A percentile compares a stretch with the other conserved stretches of the same genome.
Conservation (phyloP, 2,888 invertebrate species). For the Oxyscelio sp. region DNA sequence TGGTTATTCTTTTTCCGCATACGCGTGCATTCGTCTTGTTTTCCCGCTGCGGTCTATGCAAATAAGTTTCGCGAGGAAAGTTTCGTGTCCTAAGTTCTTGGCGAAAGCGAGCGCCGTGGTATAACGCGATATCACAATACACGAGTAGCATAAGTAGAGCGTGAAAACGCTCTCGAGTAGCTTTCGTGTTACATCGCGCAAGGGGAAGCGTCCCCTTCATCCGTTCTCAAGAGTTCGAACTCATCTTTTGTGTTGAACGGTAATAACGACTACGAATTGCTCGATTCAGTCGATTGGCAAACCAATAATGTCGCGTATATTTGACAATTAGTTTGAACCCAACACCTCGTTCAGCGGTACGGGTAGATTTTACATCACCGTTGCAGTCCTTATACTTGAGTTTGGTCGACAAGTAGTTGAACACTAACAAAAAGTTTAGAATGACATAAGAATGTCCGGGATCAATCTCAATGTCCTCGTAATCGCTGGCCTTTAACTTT, state of each 20-base stretch:
- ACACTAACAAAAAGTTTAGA: not conserved
- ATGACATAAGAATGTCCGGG: not conserved
- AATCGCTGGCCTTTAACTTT: not conserved
- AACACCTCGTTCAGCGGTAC: not conserved
- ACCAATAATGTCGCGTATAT: slow-evolving; percentile 43
- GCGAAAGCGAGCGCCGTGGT: slow-evolving; percentile 37
- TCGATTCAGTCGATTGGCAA: slow-evolving; percentile 38
- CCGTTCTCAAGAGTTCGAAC: slow-evolving; percentile 44
- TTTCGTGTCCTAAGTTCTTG: not conserved
- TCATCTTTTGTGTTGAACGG: slow-evolving; percentile 50
- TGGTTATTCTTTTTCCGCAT: slow-evolving; percentile 22
- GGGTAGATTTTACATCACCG: not conserved
- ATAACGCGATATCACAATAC: slow-evolving; percentile 69
- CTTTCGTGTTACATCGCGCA: slow-evolving; percentile 35
- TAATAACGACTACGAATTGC: slow-evolving; percentile 44
- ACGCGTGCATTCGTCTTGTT: slow-evolving; percentile 27
- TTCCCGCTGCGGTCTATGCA: slow-evolving; percentile 32
- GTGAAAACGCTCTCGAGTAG: slow-evolving; percentile 56
- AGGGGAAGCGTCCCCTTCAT: slow-evolving; percentile 34
- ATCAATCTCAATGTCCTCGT: slow-evolving; percentile 1
- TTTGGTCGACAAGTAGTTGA: slow-evolving; percentile 12
- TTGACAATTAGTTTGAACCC: slow-evolving; percentile 42
- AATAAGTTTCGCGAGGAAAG: slow-evolving; percentile 50
- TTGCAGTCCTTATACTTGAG: not conserved
- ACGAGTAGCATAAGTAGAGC: slow-evolving; percentile 65